Evolutionary conservation across 2,797 vertebrate genomes (phyloP), one percentile per base, ranked within the genome.

Genomic region (Oreochromis grahami): DNA sequence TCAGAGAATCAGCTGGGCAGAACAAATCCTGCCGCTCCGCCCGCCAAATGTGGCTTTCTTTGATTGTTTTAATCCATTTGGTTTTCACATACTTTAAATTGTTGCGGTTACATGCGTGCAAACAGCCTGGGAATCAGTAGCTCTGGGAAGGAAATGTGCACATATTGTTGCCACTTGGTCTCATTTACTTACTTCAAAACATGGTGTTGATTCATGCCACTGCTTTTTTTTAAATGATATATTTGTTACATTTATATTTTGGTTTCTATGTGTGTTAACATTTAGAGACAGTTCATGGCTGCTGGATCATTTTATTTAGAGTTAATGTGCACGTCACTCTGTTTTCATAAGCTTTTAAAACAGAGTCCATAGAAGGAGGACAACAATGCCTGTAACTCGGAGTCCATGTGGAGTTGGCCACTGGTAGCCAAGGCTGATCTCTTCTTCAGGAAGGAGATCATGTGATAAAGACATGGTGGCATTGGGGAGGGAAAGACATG

Each of bases 1-100:
- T 70, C 51, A 9, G 81, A 43, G 60, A 79, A 72, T 82, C 4
- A 63, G 52, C 80, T 76, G 74, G 13, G 52, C 76, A 78, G 77
- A 80, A 63, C 45, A 81, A 84, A 81, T 84, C 76, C 77, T 8
- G 45, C 41, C 4, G 38, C 70, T 86, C 6, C 15, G 34, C 77
- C 29, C 13, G 51, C 77, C 29, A 19, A 70, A 77, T 21, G 65
- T 19, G 8, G 50, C 58, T 78, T 45, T 78, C 36, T 76, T 81
- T 11, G 15, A 77, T 77, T 41, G 14, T 12, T 84, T 77, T 81
- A 56, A 78, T 85, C 70, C 9, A 1, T 13, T 79, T 32, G 52
- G 50, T 56, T n/a, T 51, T 38, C 26, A 50, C 56, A 29, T 5
- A 19, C 43, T 48, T 72, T 72, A 12, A 72, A 32, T 48, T 29